Evolutionary conservation across 2,113 vertebrate species (phyloP), one percentile per base, ranked within the genome.

Genomic region (Pristiophorus japonicus): DNA sequence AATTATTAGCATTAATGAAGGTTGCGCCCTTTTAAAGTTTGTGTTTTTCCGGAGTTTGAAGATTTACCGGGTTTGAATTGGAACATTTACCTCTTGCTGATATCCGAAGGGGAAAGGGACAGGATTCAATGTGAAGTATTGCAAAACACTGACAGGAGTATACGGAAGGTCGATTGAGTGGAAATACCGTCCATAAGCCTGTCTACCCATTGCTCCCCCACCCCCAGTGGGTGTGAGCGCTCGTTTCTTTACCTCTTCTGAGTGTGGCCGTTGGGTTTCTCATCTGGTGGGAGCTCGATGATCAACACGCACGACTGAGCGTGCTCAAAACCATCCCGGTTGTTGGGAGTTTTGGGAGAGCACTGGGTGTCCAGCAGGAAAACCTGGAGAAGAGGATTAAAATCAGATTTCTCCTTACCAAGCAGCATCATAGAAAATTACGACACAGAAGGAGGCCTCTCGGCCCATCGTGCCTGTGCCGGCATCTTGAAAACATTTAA

Each of bases 361-460:
- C 99, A 99, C 96, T 99, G 99, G 0, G 98, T 98, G 96, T 99
- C 99, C 96, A 99, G 96, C 98, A 99, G 99, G 59, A 99, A 99
- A 42, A 99, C 99, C 99, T 99, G 96, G 8, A 96, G 91, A 95
- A 73, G 63, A 8, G 24, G 3, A 59, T 62, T 45, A 34, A 20
- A 42, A 16, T 59, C 30, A 47, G 11, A 22, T 51, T 66, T 42
- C 1, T 75, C 12, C 47, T 95, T 7, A 55, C 18, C 12, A 20
- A 34, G 42, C 55, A 0, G 11, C 20, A n/a, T n/a, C n/a, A n/a
- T n/a, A n/a, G n/a, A n/a, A n/a, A n/a, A n/a, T n/a, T n/a, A n/a
- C n/a, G n/a, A n/a, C n/a, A n/a, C n/a, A n/a, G n/a, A n/a, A n/a
- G n/a, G n/a, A n/a, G n/a, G n/a, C n/a, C n/a, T n/a, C n/a, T n/a